Conservation (phyloP, 1,140 invertebrate genomes). For the Dolichoris vasculosae region DNA sequence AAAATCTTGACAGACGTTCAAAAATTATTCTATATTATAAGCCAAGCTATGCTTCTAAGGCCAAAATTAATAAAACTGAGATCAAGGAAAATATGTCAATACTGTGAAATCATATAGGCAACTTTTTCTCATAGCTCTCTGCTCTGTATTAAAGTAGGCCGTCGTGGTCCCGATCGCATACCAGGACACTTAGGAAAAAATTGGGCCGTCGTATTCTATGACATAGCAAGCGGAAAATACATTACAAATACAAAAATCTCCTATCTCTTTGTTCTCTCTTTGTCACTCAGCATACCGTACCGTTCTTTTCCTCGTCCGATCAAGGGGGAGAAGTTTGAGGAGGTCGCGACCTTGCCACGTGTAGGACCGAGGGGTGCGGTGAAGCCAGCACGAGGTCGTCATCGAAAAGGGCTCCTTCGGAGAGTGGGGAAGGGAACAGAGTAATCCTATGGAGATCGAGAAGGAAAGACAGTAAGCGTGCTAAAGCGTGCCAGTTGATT, state of each 20-base stretch:
- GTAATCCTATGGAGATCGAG: neutral
- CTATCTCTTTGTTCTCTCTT: neutral
- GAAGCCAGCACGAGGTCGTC: conserved; percentile 51
- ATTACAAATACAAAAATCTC: conserved; percentile 11
- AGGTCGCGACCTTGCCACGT: conserved; percentile 67
- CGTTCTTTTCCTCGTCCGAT: neutral
- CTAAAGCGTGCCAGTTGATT: conserved; percentile 23
- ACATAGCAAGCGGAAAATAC: conserved; percentile 48
- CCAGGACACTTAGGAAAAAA: neutral
- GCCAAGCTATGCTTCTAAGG: neutral
- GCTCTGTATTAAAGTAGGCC: neutral
- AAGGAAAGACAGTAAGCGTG: conserved; percentile 10
- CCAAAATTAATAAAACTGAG: no score
- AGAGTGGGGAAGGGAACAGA: neutral
- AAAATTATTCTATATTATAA: neutral
- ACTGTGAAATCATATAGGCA: neutral
- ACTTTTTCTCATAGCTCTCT: neutral
- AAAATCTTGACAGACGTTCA: neutral
- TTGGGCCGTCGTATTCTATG: neutral
- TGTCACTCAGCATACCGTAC: neutral
- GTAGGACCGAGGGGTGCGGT: conserved; percentile 51
- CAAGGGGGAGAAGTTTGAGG: conserved; percentile 26
- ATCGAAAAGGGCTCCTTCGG: conserved; percentile 46
- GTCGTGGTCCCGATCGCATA: neutral
- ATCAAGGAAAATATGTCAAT: neutral